A percentile compares a stretch with the other conserved stretches of the same genome.
Conservation (phyloP, 2,888 invertebrate species). For the Pocota personata region DNA sequence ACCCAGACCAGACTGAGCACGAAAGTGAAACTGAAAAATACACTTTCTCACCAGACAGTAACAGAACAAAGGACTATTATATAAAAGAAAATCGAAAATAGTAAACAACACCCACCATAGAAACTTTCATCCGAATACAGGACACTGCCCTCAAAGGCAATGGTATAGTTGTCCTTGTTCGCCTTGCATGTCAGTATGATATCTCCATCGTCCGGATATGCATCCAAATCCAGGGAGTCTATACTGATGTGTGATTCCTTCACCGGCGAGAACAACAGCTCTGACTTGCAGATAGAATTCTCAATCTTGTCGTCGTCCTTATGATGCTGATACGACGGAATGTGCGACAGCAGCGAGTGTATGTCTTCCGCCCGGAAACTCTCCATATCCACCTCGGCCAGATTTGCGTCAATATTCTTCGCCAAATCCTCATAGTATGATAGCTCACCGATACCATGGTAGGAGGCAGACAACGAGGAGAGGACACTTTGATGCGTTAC, state of each 20-base stretch:
- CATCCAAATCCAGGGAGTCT: constrained; percentile 94
- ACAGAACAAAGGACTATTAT: constrained; percentile 55
- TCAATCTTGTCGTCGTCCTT: constrained; percentile 84
- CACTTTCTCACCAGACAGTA: constrained; percentile 30
- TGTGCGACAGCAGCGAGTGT: constrained; percentile 91
- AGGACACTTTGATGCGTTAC: constrained; percentile 91
- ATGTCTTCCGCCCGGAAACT: constrained; percentile 96
- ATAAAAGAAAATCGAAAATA: constrained; percentile 13
- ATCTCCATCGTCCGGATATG: constrained; percentile 89
- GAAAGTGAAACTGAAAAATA: constrained; percentile 55
- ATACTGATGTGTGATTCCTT: constrained; percentile 93
- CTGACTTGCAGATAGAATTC: constrained; percentile 96
- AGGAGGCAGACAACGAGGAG: constrained; percentile 91
- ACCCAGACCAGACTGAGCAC: constrained; percentile 10
- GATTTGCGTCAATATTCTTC: constrained; percentile 94
- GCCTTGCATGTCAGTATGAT: constrained; percentile 95
- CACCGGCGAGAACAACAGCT: constrained; percentile 94
- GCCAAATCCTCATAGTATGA: constrained; percentile 93
- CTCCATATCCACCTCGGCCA: constrained; percentile 97
- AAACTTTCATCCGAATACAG: constrained; percentile 94
- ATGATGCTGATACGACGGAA: constrained; percentile 88
- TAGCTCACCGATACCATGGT: constrained; percentile 88
- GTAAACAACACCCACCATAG: constrained; percentile 83
- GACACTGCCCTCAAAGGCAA: constrained; percentile 95
- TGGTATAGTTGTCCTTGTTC: constrained; percentile 97